Evolutionary conservation across 2,888 invertebrate genomes (phyloP).

Genomic region (Nymphalis polychloros): DNA sequence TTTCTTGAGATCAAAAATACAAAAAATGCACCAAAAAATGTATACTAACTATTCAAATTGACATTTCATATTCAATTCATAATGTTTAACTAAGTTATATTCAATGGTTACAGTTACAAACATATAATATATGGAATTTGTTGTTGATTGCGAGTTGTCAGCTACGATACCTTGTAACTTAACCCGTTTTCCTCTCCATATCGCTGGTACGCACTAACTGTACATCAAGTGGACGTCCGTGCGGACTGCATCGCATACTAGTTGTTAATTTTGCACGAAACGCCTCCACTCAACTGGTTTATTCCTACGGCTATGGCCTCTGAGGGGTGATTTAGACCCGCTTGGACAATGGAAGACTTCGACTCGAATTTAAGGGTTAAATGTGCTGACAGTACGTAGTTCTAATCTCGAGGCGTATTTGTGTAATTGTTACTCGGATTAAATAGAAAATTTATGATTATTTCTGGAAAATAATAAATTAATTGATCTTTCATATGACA

Average conservation of each 20-base stretch:
- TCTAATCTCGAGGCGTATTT: conserved; percentile 16
- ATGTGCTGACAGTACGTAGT: conserved; percentile 37
- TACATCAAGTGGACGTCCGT: conserved; percentile 50
- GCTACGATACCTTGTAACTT: conserved; percentile 18
- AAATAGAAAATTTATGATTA: background rate
- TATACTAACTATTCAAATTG: too few relatives aligned
- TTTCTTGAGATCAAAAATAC: too few relatives aligned
- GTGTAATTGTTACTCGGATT: conserved; percentile 32
- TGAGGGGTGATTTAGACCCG: conserved; percentile 54
- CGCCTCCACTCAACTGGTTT: conserved; percentile 62
- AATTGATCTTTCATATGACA: background rate
- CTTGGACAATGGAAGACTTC: conserved; percentile 49
- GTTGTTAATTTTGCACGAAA: conserved; percentile 66
- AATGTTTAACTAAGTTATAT: too few relatives aligned
- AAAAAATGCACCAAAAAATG: too few relatives aligned
- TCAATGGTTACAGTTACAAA: too few relatives aligned
- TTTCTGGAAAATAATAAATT: too few relatives aligned
- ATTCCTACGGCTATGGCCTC: conserved; percentile 52
- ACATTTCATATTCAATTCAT: too few relatives aligned
- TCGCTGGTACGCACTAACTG: conserved; percentile 55
- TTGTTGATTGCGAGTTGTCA: background rate
- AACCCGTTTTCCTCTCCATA: conserved; percentile 39
- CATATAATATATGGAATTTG: too few relatives aligned
- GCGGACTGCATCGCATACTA: conserved; percentile 44
- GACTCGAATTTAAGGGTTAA: conserved; percentile 48